Percentiles rank a stretch among this genome's conserved stretches.
These are phyloP conservation scores for Crossaster papposus DNA, from an alignment of 53 echinoderm and acorn worm species.

Conservation along the genomic window DNA sequence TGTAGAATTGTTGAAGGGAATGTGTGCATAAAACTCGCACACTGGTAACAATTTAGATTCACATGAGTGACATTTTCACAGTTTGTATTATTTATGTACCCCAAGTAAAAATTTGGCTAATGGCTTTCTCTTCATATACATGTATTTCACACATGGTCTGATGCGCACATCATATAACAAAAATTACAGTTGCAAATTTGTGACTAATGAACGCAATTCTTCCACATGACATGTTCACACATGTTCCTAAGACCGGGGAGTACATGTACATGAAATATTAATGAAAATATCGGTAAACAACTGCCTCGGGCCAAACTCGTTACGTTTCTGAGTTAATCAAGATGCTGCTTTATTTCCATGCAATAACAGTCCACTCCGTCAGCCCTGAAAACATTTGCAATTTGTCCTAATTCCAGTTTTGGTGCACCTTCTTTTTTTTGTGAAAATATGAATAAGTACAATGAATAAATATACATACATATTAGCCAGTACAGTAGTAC, in stretches of 20 bases:
- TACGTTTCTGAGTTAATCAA: background rate
- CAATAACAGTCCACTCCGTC: background rate
- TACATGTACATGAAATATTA: constrained; percentile 7
- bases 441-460: background rate
- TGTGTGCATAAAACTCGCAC: too few species aligned
- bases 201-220: background rate
- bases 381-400: background rate
- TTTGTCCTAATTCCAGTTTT: background rate
- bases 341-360: background rate
- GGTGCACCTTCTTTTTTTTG: background rate
- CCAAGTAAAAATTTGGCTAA: too few species aligned
- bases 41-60: background rate
- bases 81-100: too few species aligned
- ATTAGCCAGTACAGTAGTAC: too few species aligned
- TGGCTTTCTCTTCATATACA: background rate
- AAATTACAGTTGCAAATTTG: constrained; percentile 3
- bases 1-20: background rate
- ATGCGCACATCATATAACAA: background rate
- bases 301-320: background rate
- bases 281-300: constrained; percentile 16
- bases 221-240: constrained; percentile 26
- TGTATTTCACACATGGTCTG: background rate
- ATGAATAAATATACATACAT: background rate
- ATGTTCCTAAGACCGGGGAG: background rate
- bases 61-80: too few species aligned